Percentiles rank a stretch among this genome's conserved stretches.
Conservation (phyloP, 1,140 invertebrate species). For the Gyrodactylus salaris region DNA sequence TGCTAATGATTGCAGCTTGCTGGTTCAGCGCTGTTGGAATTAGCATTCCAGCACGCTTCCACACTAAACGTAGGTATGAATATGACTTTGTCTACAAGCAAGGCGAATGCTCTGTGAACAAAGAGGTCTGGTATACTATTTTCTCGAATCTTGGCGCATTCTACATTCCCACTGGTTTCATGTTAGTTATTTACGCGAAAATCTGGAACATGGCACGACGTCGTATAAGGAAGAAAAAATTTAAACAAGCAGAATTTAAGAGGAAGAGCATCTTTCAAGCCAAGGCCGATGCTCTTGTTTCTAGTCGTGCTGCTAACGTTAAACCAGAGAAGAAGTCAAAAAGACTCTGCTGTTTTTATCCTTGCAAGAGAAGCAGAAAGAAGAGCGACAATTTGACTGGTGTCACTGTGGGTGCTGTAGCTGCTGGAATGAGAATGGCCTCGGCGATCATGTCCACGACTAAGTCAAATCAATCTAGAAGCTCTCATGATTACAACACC, state of each 20-base stretch:
- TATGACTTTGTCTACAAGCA: slow-evolving; percentile 8
- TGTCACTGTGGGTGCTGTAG: background rate
- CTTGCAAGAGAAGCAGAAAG: background rate
- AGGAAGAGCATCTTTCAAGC: background rate
- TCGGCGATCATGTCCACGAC: background rate
- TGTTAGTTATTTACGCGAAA: slow-evolving; percentile 63
- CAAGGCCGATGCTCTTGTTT: background rate
- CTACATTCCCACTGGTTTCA: slow-evolving; percentile 59
- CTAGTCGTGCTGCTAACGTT: background rate
- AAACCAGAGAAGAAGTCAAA: background rate
- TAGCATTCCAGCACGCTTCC: slow-evolving; percentile 21
- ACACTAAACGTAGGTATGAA: slow-evolving; percentile 12
- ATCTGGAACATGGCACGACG: slow-evolving; percentile 27
- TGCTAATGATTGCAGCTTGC: slow-evolving; percentile 19
- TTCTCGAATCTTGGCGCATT: slow-evolving; percentile 38
- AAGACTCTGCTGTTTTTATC: background rate
- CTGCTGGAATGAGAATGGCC: background rate
- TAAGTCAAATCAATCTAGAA: background rate
- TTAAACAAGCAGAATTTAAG: background rate
- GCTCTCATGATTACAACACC: background rate
- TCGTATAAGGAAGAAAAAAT: slow-evolving; percentile 14
- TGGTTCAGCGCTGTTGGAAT: slow-evolving; percentile 22
- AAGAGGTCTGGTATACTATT: slow-evolving; percentile 46
- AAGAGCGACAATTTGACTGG: background rate
- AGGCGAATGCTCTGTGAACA: slow-evolving; percentile 43